Conservation (phyloP, 2,888 invertebrate species). For the Sialis lutaria region DNA sequence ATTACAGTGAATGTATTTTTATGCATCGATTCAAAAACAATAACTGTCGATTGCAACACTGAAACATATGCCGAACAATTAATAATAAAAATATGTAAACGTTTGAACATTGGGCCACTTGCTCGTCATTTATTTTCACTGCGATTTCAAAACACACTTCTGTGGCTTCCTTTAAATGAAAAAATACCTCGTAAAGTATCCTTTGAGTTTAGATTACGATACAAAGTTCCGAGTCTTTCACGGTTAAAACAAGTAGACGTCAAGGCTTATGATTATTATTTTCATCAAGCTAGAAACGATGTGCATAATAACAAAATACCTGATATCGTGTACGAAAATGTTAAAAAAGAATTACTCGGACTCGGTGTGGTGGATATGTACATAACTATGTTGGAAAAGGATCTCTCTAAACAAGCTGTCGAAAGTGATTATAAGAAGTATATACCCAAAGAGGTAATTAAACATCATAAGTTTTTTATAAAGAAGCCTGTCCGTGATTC, state of each 20-base stretch:
- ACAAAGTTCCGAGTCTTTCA: slow-evolving; percentile 47
- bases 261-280: slow-evolving; percentile 69
- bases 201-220: slow-evolving; percentile 65
- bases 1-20: slow-evolving; percentile 10
- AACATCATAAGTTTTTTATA: slow-evolving; percentile 56
- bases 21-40: slow-evolving; percentile 13
- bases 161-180: slow-evolving; percentile 53
- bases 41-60: slow-evolving; percentile 11
- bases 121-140: slow-evolving; percentile 65
- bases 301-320: slow-evolving; percentile 62
- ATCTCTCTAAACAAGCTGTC: slow-evolving; percentile 44
- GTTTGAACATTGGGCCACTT: slow-evolving; percentile 54
- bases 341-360: slow-evolving; percentile 62
- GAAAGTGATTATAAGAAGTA: slow-evolving; percentile 67
- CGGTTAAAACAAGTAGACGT: slow-evolving; percentile 48
- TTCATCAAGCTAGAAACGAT: slow-evolving; percentile 69
- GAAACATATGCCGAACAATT: slow-evolving; percentile 45
- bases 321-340: slow-evolving; percentile 61
- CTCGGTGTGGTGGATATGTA: slow-evolving; percentile 79
- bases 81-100: slow-evolving; percentile 50
- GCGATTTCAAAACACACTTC: slow-evolving; percentile 39
- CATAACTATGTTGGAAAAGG: slow-evolving; percentile 62
- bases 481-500: slow-evolving; percentile 57
- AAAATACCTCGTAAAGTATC: slow-evolving; percentile 30
- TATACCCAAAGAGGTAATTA: slow-evolving; percentile 62